Percentiles rank a stretch among this genome's conserved stretches.
These are phyloP conservation scores for Lycodopsis pacificus DNA, from an alignment of 2,797 vertebrate species.

Conservation along the genomic window DNA sequence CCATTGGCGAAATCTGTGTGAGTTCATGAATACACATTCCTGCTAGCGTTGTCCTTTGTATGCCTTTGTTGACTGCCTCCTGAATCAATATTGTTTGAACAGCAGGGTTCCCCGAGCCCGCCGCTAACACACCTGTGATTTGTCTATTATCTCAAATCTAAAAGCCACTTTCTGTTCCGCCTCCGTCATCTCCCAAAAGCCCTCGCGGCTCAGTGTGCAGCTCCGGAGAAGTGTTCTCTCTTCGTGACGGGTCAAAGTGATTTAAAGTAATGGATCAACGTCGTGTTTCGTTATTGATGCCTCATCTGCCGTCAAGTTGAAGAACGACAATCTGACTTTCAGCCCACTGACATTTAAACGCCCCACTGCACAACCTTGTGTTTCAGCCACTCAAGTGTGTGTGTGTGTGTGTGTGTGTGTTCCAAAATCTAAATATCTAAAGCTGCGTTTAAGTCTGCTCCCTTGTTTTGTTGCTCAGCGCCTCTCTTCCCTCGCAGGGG, in stretches of 20 bases:
- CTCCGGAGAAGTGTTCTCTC: conserved; percentile 24
- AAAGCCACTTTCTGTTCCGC: conserved; percentile 41
- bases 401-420: neutral
- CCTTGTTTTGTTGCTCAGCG: conserved; percentile 11
- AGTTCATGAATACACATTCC: conserved; percentile 18
- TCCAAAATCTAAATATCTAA: conserved; percentile 37
- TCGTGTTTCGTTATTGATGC: conserved; percentile 20
- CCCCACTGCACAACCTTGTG: neutral
- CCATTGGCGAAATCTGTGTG: conserved; percentile 5
- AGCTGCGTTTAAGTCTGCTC: conserved; percentile 5
- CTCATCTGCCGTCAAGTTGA: neutral
- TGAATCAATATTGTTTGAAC: conserved; percentile 55
- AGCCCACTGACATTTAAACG: conserved; percentile 48
- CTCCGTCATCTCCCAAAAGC: conserved; percentile 35
- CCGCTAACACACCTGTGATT: conserved; percentile 56
- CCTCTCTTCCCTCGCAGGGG: neutral
- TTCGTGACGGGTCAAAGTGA: conserved; percentile 39
- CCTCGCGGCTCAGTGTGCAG: neutral
- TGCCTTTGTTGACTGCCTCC: conserved; percentile 26
- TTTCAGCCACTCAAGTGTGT: neutral
- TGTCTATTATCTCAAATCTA: conserved; percentile 45
- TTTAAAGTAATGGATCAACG: conserved; percentile 43
- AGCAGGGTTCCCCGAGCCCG: conserved; percentile 44
- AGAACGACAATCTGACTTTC: conserved; percentile 28
- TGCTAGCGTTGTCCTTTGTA: conserved; percentile 44